Conservation (phyloP, 2,113 vertebrate species). For the Propithecus coquereli region DNA sequence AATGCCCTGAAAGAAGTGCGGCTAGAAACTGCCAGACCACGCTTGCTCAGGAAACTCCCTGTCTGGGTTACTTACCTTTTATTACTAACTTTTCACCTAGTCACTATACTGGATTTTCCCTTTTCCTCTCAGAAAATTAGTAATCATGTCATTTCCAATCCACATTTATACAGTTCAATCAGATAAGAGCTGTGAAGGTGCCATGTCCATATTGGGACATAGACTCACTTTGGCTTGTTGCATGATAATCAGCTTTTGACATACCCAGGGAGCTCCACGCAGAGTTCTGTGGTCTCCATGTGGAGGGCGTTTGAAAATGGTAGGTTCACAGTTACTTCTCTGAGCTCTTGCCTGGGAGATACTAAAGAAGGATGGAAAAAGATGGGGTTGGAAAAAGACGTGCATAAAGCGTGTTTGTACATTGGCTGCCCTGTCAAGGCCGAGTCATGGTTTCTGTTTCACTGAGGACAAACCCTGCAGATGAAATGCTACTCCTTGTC, state of each 20-base stretch:
- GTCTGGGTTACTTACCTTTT: slow-evolving; percentile 70
- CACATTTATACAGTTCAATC: not conserved
- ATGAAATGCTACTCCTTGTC: not conserved
- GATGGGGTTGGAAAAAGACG: not conserved
- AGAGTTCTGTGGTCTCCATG: not conserved
- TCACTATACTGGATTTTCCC: slow-evolving; percentile 65
- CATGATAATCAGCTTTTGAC: not conserved
- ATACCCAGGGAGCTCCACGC: not conserved
- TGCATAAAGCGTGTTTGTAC: not conserved
- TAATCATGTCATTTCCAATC: slow-evolving; percentile 48
- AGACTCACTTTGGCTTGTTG: not conserved
- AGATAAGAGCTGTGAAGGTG: slow-evolving; percentile 30
- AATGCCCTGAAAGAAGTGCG: not conserved
- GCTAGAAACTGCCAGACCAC: not conserved
- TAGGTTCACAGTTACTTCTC: not conserved
- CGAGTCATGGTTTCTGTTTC: not conserved
- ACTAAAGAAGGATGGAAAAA: not conserved
- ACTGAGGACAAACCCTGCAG: not conserved
- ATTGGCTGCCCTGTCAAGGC: not conserved
- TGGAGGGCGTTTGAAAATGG: not conserved
- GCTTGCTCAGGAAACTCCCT: slow-evolving; percentile 64
- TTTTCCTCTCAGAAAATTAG: slow-evolving; percentile 45
- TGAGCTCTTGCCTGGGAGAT: not conserved
- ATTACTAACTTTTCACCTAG: slow-evolving; percentile 61
- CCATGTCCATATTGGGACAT: slow-evolving; percentile 1